A percentile compares a stretch with the other conserved stretches of the same genome.
phyloP scores from a whole-genome alignment of 2,113 vertebrate genomes.

The Seriola dumerili region DNA sequence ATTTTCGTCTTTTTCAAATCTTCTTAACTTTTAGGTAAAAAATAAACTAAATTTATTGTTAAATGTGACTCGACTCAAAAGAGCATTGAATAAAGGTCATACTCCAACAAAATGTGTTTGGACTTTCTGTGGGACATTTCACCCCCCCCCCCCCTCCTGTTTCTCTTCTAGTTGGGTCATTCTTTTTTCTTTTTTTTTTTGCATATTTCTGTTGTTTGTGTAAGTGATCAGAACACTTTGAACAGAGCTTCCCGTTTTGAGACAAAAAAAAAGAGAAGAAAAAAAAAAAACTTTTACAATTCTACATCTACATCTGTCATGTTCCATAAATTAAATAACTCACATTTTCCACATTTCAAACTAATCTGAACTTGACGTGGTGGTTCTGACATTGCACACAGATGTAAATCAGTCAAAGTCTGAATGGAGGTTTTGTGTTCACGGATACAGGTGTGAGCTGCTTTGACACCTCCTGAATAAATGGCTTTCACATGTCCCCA shows the following conservation, averaged over 20 bases:
- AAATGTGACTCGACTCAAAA: too few species aligned
- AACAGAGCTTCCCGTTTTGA: slow-evolving; percentile 37
- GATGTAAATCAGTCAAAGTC: slow-evolving; percentile 3
- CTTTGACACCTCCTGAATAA: not conserved
- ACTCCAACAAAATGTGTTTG: too few species aligned
- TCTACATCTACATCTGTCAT: slow-evolving; percentile 50
- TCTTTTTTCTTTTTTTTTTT: slow-evolving; percentile 56
- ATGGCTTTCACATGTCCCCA: slow-evolving; percentile 28
- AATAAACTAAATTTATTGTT: not conserved
- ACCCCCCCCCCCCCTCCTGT: slow-evolving; percentile 15
- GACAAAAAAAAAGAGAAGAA: slow-evolving; percentile 15
- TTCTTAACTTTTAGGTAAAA: not conserved
- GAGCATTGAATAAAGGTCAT: not conserved
- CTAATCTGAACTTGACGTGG: not conserved
- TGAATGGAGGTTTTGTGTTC: slow-evolving; percentile 23
- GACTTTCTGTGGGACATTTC: too few species aligned
- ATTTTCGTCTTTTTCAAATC: slow-evolving; percentile 3
- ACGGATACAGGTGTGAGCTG: not conserved
- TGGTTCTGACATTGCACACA: slow-evolving; percentile 39
- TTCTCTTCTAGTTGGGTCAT: slow-evolving; percentile 21
- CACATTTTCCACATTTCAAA: slow-evolving; percentile 40
- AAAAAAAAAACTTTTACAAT: not conserved
- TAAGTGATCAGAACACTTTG: slow-evolving; percentile 37
- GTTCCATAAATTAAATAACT: slow-evolving; percentile 45
- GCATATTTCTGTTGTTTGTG: slow-evolving; percentile 78